These are phyloP conservation scores for Tetragnatha montana DNA, from an alignment of 2,888 invertebrate species.

Conservation along the genomic window DNA sequence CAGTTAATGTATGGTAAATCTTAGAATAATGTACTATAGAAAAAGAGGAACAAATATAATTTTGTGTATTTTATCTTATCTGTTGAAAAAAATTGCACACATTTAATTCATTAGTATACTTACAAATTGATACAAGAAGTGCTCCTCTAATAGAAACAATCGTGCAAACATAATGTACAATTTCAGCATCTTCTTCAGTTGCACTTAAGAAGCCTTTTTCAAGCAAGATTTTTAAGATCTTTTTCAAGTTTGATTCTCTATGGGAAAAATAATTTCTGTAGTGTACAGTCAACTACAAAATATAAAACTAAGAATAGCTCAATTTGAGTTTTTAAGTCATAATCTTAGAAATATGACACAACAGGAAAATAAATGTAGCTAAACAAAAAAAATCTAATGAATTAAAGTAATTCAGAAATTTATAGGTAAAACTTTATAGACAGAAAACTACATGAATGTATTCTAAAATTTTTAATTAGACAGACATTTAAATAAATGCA, in stretches of 20 bases:
- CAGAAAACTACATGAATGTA: too few species aligned
- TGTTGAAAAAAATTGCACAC: too few species aligned
- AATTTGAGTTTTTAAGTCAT: neutral
- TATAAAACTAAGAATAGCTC: neutral
- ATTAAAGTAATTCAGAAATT: too few species aligned
- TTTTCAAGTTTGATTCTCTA: constrained; percentile 46
- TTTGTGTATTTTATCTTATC: too few species aligned
- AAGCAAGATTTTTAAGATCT: constrained; percentile 49
- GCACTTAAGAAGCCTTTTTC: constrained; percentile 73
- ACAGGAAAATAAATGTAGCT: neutral
- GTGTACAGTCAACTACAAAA: constrained; percentile 8
- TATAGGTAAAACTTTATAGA: too few species aligned
- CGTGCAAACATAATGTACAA: constrained; percentile 83
- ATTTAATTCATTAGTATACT: constrained; percentile 74
- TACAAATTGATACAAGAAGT: constrained; percentile 84
- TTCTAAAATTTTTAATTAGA: too few species aligned
- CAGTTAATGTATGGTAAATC: too few species aligned
- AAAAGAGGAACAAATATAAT: too few species aligned
- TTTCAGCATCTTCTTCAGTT: constrained; percentile 80
- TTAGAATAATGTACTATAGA: too few species aligned
- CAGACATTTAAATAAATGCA: too few species aligned
- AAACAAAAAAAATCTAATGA: too few species aligned
- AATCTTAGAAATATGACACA: neutral
- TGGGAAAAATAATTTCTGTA: neutral
- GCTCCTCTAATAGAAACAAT: constrained; percentile 84